These are phyloP conservation scores for Chondrosia reniformis DNA, from an alignment of 37 sponge, comb jelly and placozoan species.

Conservation along the genomic window DNA sequence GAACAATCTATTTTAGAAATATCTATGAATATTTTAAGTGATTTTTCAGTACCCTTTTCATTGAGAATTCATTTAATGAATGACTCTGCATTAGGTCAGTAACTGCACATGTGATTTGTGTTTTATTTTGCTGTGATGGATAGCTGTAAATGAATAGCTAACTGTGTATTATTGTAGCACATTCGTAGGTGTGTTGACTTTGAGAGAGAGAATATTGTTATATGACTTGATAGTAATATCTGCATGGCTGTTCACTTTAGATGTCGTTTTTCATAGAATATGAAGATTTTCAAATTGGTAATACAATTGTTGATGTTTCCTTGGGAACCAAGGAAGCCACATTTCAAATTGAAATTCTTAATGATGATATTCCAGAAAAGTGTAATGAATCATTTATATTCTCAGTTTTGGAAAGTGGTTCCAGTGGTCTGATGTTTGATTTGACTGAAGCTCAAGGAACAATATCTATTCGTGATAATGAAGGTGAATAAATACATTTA, in stretches of 20 bases:
- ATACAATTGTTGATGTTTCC: background rate
- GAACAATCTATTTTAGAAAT: background rate
- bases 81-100: constrained; percentile 13
- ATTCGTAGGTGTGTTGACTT: too few relatives aligned
- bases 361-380: background rate
- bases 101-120: too few relatives aligned
- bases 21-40: background rate
- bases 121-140: too few relatives aligned
- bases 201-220: too few relatives aligned
- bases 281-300: background rate
- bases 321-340: too few relatives aligned
- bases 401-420: background rate
- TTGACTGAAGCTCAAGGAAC: background rate
- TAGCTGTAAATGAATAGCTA: too few relatives aligned
- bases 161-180: too few relatives aligned
- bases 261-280: background rate
- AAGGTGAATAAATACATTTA: constrained; percentile 1
- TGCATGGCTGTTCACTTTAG: too few relatives aligned
- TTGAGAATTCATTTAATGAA: background rate
- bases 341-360: background rate
- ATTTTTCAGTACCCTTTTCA: background rate
- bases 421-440: background rate
- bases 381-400: background rate
- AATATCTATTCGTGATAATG: background rate
- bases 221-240: too few relatives aligned